Conservation (phyloP, 2,888 invertebrate genomes). For the Clepsis dumicolana region DNA sequence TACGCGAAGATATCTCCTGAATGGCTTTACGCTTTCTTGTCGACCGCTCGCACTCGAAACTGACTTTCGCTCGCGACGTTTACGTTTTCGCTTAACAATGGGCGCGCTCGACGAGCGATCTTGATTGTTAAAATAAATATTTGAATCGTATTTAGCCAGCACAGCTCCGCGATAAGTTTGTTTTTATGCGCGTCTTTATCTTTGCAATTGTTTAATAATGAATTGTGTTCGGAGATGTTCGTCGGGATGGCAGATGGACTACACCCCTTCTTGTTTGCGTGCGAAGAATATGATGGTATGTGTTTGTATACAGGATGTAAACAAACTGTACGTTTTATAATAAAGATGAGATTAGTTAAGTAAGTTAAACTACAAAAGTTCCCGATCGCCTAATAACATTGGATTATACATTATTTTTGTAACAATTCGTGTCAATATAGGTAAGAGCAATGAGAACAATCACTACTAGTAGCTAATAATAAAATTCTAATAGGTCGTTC, state of each 20-base stretch:
- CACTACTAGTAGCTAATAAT: not conserved
- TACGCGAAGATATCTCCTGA: conserved; percentile 26
- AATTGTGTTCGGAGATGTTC: conserved; percentile 2
- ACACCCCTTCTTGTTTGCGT: not conserved
- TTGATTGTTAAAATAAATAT: conserved; percentile 42
- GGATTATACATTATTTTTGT: not conserved
- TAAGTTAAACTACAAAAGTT: too few relatives aligned
- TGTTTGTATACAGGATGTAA: not conserved
- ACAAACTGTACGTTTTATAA: too few relatives aligned
- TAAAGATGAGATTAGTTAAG: too few relatives aligned
- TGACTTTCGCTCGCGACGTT: conserved; percentile 42
- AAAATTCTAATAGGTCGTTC: not conserved
- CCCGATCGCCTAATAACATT: too few relatives aligned
- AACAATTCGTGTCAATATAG: not conserved
- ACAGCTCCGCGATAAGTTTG: conserved; percentile 36
- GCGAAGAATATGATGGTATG: not conserved
- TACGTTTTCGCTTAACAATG: conserved; percentile 35
- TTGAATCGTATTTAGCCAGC: conserved; percentile 40
- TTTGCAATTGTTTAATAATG: conserved; percentile 14
- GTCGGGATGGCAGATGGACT: not conserved
- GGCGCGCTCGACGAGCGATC: conserved; percentile 38
- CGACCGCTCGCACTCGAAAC: conserved; percentile 30
- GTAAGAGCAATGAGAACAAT: not conserved
- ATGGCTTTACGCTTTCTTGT: conserved; percentile 43
- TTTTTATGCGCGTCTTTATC: conserved; percentile 29